Evolutionary conservation across 2,113 vertebrate genomes (phyloP), one percentile per base, ranked within the genome.

Genomic region (Pelodiscus sinensis): DNA sequence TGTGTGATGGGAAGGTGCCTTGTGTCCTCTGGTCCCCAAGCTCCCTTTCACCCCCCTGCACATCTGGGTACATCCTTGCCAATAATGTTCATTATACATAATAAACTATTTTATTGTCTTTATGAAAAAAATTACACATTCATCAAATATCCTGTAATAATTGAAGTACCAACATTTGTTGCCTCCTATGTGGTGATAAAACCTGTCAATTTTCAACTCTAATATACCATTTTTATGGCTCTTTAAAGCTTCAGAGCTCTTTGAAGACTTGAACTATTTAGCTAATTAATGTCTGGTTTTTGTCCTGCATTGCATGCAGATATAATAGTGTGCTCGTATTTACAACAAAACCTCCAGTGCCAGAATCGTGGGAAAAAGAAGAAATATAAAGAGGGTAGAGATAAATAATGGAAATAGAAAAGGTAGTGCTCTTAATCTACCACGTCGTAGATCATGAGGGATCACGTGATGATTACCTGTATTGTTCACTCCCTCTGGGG

Each of bases 21-120:
- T 87, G 22, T 80, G 44, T 68, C 52, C 54, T 81, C 29, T 82
- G 84, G 73, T 38, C 50, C 82, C 27, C 5, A 6, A 90, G 44
- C 5, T 68, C 2, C 0, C 82, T 93, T 93, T 92, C 24, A 55
- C 86, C 15, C 29, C 4, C 0, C 0, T 82, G 60, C 11, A 22
- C 29, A 14, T 29, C 62, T 68, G 24, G 87, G n/a, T 51, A n/a
- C 11, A 18, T 50, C 4, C 55, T 62, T 71, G 54, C 9, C 8
- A 50, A 50, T 52, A 2, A 4, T 91, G 92, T 88, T 83, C 3
- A 14, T 90, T 83, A 78, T 85, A 15, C 24, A 5, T 2, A 60
- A 35, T 14, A 16, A 50, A 21, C 51, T 12, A 78, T 10, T 52
- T 1, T 60, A 38, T 85, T 16, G 54, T 11, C 29, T 44, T 91